These are phyloP conservation scores for Eudyptes chrysolophus DNA, from an alignment of 2,113 vertebrate genomes.

Conservation along the genomic window DNA sequence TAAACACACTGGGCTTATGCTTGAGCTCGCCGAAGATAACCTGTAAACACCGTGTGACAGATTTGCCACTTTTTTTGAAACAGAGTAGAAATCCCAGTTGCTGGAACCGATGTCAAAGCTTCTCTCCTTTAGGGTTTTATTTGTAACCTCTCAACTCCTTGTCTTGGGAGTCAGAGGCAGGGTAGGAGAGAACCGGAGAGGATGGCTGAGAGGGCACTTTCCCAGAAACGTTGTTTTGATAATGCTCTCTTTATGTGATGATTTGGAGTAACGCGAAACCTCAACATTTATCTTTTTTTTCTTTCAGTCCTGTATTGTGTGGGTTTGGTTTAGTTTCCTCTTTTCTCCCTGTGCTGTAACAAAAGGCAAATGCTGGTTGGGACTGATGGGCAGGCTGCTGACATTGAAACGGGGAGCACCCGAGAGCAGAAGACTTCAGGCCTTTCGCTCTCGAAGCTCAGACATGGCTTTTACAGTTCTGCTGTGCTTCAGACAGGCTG, in stretches of 20 bases:
- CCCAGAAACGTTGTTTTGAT: background rate
- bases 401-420: background rate
- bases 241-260: background rate
- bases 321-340: background rate
- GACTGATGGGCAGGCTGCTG: background rate
- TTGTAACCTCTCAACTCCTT: background rate
- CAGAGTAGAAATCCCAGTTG: conserved; percentile 28
- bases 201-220: background rate
- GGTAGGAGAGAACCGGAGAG: background rate
- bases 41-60: conserved; percentile 38
- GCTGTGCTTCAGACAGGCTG: background rate
- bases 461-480: background rate
- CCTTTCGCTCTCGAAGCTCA: background rate
- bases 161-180: background rate
- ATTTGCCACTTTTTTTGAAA: conserved; percentile 29
- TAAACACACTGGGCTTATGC: conserved; percentile 31
- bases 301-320: background rate
- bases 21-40: conserved; percentile 42
- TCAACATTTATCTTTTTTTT: background rate
- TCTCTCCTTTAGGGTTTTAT: background rate
- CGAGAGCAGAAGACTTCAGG: background rate
- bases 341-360: background rate
- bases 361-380: background rate
- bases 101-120: conserved; percentile 4
- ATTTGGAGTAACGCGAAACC: background rate